A percentile compares a stretch with the other conserved stretches of the same genome.
Conservation (phyloP, 2,113 vertebrate species). For the Dasyurus viverrinus region DNA sequence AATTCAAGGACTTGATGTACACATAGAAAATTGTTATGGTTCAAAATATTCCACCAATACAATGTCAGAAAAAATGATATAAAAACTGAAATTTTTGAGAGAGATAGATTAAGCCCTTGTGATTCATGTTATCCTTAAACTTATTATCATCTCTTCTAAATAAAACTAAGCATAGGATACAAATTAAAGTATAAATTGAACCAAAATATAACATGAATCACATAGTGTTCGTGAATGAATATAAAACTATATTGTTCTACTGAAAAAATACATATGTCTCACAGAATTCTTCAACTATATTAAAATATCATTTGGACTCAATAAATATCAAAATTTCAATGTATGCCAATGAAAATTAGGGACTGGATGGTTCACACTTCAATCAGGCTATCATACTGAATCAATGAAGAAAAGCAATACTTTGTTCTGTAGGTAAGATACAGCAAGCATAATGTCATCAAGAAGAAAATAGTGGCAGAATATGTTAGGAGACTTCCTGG, state of each 20-base stretch:
- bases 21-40: background rate
- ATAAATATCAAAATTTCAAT: background rate
- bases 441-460: background rate
- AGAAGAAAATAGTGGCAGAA: background rate
- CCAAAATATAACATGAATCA: background rate
- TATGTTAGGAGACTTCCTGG: background rate
- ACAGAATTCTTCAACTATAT: background rate
- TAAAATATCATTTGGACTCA: background rate
- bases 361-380: background rate
- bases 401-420: background rate
- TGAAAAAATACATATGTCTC: background rate
- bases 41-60: background rate
- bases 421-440: background rate
- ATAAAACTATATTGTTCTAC: background rate
- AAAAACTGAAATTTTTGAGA: background rate
- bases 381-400: background rate
- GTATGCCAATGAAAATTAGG: background rate
- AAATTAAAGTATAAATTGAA: background rate
- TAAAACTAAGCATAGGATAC: background rate
- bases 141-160: background rate
- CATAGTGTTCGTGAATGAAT: background rate
- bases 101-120: background rate
- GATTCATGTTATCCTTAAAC: background rate
- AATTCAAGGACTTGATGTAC: background rate
- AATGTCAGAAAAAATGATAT: background rate